Evolutionary conservation across 2,113 vertebrate genomes (phyloP).

Genomic region (Platichthys flesus): DNA sequence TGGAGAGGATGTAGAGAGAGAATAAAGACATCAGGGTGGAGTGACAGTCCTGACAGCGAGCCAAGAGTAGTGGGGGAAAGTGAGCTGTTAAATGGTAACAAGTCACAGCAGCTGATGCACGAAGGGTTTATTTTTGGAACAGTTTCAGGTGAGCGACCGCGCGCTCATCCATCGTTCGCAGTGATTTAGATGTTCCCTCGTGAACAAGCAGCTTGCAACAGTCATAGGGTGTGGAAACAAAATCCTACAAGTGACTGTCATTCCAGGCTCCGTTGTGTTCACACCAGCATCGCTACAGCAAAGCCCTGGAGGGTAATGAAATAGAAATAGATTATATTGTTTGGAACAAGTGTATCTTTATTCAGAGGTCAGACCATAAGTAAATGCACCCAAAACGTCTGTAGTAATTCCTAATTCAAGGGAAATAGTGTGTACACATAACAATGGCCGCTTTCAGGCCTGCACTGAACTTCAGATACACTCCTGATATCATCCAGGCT

Average conservation of each 20-base stretch:
- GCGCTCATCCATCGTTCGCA: slow-evolving; percentile 28
- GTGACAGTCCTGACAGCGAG: slow-evolving; percentile 32
- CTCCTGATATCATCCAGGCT: too few relatives aligned
- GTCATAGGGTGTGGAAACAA: slow-evolving; percentile 2
- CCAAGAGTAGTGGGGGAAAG: slow-evolving; percentile 7
- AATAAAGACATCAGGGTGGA: slow-evolving; percentile 59
- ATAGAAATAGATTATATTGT: too few relatives aligned
- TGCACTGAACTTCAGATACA: too few relatives aligned
- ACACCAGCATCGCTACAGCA: background rate
- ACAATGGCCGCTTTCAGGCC: too few relatives aligned
- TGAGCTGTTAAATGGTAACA: slow-evolving; percentile 33
- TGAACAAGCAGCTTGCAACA: background rate
- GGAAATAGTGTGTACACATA: too few relatives aligned
- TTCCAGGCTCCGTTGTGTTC: background rate
- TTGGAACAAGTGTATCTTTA: too few relatives aligned
- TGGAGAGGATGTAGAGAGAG: slow-evolving; percentile 26
- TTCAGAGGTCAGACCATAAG: too few relatives aligned
- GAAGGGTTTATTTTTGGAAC: slow-evolving; percentile 50
- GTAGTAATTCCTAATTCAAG: too few relatives aligned
- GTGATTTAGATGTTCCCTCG: slow-evolving; percentile 31
- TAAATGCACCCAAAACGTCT: too few relatives aligned
- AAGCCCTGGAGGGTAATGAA: background rate
- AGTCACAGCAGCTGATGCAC: slow-evolving; percentile 32
- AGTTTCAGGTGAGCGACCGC: slow-evolving; percentile 41
- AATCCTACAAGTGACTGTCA: background rate